Conservation (phyloP, 2,888 invertebrate species). For the Drosophila limbata region DNA sequence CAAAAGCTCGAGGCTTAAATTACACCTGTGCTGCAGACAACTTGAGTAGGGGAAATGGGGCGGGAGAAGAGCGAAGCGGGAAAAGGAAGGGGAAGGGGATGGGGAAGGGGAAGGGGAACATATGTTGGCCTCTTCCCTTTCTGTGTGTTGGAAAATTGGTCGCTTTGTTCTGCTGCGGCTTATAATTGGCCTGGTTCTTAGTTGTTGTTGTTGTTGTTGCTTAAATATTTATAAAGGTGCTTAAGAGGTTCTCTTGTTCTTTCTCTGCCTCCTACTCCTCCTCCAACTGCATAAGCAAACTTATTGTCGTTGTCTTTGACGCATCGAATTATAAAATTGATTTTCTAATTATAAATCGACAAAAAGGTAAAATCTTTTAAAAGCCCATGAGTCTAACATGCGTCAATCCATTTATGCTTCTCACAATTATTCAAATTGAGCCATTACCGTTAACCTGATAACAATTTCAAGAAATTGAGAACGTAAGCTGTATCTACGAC, state of each 20-base stretch:
- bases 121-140: background rate
- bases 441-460: background rate
- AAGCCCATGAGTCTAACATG: slow-evolving; percentile 14
- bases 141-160: slow-evolving; percentile 1
- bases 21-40: slow-evolving; percentile 59
- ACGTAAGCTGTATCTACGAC: background rate
- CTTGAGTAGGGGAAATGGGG: background rate
- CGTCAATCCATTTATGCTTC: slow-evolving; percentile 1
- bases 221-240: slow-evolving; percentile 67
- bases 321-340: slow-evolving; percentile 41
- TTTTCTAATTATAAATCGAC: slow-evolving; percentile 64
- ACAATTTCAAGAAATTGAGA: slow-evolving; percentile 1
- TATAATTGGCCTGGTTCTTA: slow-evolving; percentile 59
- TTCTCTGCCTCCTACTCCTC: background rate
- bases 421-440: slow-evolving; percentile 6
- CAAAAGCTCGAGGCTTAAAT: slow-evolving; percentile 69
- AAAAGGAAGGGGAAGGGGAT: background rate
- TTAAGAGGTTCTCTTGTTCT: slow-evolving; percentile 33
- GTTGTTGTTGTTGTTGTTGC: slow-evolving; percentile 35
- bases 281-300: background rate
- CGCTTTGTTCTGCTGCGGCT: slow-evolving; percentile 21
- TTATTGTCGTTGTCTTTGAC: slow-evolving; percentile 3
- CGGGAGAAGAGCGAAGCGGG: background rate
- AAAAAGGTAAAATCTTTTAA: background rate
- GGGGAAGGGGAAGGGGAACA: background rate